A percentile compares a stretch with the other conserved stretches of the same genome.
These are phyloP conservation scores for Coranthus polyacanthus DNA, from an alignment of 2,797 vertebrate genomes.

Conservation along the genomic window DNA sequence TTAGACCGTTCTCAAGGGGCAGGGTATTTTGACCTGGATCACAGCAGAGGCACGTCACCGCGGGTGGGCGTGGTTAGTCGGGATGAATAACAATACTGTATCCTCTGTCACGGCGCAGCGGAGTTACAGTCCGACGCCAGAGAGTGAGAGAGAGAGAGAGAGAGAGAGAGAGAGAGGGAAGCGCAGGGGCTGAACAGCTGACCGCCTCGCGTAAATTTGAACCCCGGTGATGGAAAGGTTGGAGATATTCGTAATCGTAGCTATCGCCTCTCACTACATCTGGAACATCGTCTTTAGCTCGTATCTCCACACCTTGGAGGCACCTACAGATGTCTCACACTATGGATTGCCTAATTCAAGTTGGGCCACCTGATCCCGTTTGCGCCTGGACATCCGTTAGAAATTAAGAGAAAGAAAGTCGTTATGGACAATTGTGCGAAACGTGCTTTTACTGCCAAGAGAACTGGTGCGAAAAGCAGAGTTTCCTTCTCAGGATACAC, in stretches of 20 bases:
- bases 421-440: constrained; percentile 65
- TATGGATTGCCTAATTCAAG: constrained; percentile 72
- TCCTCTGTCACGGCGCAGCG: constrained; percentile 54
- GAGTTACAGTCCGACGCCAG: constrained; percentile 49
- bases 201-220: constrained; percentile 10
- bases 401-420: constrained; percentile 43
- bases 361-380: constrained; percentile 70
- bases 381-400: constrained; percentile 42
- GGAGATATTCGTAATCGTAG: constrained; percentile 34
- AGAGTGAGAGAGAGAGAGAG: no score
- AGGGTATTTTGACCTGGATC: constrained; percentile 50
- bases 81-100: constrained; percentile 40
- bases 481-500: constrained; percentile 26
- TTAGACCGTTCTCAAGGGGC: not conserved
- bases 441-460: constrained; percentile 44
- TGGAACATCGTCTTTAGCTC: constrained; percentile 22
- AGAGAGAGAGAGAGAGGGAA: no score
- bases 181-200: constrained; percentile 12
- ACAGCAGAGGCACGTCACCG: constrained; percentile 66
- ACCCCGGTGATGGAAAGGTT: constrained; percentile 55
- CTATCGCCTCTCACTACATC: constrained; percentile 52
- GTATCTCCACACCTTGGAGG: constrained; percentile 26
- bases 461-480: constrained; percentile 38
- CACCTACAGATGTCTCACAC: constrained; percentile 35
- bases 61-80: constrained; percentile 75